Base-by-base conservation (phyloP, 2,888 invertebrate genomes). In the Adelognathus sp. region DNA sequence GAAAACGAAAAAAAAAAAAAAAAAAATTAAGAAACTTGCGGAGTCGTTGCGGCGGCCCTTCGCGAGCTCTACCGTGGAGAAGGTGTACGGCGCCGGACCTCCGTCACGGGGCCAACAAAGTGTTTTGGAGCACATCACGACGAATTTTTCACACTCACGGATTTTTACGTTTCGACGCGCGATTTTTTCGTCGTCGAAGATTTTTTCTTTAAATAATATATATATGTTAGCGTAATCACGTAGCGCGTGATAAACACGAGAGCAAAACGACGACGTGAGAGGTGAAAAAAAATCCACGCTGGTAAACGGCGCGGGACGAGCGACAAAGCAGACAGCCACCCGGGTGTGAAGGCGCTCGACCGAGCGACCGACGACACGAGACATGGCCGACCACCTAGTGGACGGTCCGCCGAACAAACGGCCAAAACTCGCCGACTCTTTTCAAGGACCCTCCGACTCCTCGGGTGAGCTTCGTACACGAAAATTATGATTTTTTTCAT, bases 371-470 rank as follows among this genome's bases (percentile, higher is more conserved):
- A 83, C 56, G 41, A 85, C 16, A 85, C 88, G 86, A 88, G 88
- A 91, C 91, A 98, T 98, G 98, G 97, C 97, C 94, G 98, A 98
- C 95, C 97, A 97, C 94, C 95, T 97, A 92, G 95, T 95, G 93
- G 97, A 97, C 94, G 98, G 98, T 93, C 98, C 98, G 95, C 97
- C 98, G 93, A 97, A 96, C 92, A 98, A 98, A 95, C 96, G 98
- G 95, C 96, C 96, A 92, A 98, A 98, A 94, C 95, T 98, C 93
- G 93, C 94, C 91, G 95, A 96, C 93, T 94, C 95, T 92, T 96
- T 96, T 92, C 96, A 96, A 93, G 95, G 95, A 91, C 94, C 96
- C 88, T 95, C 96, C 87, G 96, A 96, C 92, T 94, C 95, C 88
- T 94, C 96, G 92, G 96, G 96, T 96, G 93, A 95, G 94, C 92